These are phyloP conservation scores for Siniperca knerii DNA, from an alignment of 2,113 vertebrate genomes.

Conservation along the genomic window DNA sequence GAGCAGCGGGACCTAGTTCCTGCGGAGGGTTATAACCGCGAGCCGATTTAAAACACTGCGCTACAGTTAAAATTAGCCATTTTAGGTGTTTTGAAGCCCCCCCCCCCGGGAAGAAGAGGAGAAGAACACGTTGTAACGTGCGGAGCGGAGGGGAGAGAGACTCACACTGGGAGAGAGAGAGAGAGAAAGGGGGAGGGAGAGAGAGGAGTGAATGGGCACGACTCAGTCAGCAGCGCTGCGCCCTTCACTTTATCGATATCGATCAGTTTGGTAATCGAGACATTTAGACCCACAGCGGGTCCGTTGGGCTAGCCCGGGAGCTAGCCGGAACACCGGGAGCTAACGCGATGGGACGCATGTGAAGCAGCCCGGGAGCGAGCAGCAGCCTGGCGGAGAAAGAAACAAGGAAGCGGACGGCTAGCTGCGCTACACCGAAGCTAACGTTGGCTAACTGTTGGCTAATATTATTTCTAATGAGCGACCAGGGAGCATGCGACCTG, in stretches of 20 bases:
- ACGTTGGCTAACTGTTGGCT: constrained; percentile 71
- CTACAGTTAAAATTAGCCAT: constrained; percentile 8
- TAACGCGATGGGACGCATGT: constrained; percentile 46
- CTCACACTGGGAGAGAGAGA: not conserved
- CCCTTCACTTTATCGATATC: constrained; percentile 63
- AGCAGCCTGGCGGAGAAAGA: constrained; percentile 59
- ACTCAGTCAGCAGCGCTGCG: constrained; percentile 57
- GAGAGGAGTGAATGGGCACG: constrained; percentile 69
- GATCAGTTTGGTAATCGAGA: constrained; percentile 49
- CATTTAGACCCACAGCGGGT: constrained; percentile 25
- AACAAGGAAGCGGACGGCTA: constrained; percentile 81
- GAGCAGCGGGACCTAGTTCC: constrained; percentile 28
- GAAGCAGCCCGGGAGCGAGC: constrained; percentile 51
- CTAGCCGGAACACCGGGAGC: constrained; percentile 8
- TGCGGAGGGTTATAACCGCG: constrained; percentile 50
- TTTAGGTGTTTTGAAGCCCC: constrained; percentile 49
- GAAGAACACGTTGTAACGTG: constrained; percentile 64
- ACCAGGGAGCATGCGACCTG: constrained; percentile 83
- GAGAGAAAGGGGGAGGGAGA: constrained; percentile 35
- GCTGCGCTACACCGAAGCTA: constrained; percentile 67
- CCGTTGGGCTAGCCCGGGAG: constrained; percentile 29
- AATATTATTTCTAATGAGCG: constrained; percentile 83
- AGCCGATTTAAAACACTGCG: not conserved
- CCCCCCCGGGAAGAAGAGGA: constrained; percentile 37
- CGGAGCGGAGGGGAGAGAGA: constrained; percentile 3